Base-by-base conservation (phyloP, 2,113 vertebrate species). In the Gnathonemus echidnorhynchus region DNA sequence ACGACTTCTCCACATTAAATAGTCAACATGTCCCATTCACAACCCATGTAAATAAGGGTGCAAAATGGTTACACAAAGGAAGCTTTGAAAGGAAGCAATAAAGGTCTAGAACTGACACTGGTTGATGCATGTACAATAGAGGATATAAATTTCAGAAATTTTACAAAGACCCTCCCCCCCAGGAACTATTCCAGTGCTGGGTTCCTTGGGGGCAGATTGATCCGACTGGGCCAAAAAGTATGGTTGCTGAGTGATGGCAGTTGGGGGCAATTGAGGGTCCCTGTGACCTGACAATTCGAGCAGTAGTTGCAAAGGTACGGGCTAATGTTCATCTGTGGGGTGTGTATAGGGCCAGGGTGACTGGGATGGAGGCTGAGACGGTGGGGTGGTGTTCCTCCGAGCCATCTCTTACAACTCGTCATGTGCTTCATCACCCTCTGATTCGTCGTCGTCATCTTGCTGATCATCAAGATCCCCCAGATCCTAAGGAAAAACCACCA, bases 371-470 rank as follows among this genome's bases (percentile, higher is more conserved):
- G 91, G 91, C 89, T 5, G 53, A 48, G 87, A 62, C 15, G 31
- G 85, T 49, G 92, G 92, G 88, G 74, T 93, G 93, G 93, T 93
- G 93, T 39, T 77, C 93, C 93, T 95, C 93, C 93, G 91, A 93
- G 92, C 87, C 62, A 10, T 42, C 35, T 90, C 92, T 96, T 97
- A 99, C 95, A 99, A 96, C 93, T 99, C 98, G 31, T 99, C 98
- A 74, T 97, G 98, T 66, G 91, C 93, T 45, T 95, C 96, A 91
- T 97, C 96, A 0, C 95, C 96, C 0, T 98, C 97, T 0, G 96
- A 96, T 1, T 98, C 97, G 3, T 94, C 95, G 0, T 97, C 97
- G 58, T 95, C 97, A 62, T 95, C 92, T 9, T 96, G 97, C 4
- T 96, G 93, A 0, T 95, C 97, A 2, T 98, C 98, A 13, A 97